phyloP scores from a whole-genome alignment of 2,113 vertebrate species.

The Herpetotheres cachinnans region DNA sequence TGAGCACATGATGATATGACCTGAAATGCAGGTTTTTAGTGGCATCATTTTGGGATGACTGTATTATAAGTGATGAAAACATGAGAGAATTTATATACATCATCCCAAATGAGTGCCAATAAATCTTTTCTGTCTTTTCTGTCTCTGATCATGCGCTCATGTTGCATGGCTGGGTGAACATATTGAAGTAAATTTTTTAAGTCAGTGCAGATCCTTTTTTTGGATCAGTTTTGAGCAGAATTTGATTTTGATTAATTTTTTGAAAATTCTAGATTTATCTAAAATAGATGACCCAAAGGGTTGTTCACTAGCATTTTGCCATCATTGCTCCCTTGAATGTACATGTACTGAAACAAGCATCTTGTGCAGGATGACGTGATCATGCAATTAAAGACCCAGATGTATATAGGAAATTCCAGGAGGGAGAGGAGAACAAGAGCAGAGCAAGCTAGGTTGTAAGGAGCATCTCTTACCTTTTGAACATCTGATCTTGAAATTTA shows the following conservation, averaged over 20 bases:
- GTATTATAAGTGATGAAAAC: slow-evolving; percentile 4
- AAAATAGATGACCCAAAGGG: neutral
- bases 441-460: neutral
- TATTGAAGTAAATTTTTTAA: neutral
- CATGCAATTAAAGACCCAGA: neutral
- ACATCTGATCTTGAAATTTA: neutral
- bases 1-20: neutral
- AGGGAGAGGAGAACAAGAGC: neutral
- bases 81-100: neutral
- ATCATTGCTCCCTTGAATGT: neutral
- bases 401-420: neutral
- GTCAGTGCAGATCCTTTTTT: neutral
- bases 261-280: neutral
- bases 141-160: neutral
- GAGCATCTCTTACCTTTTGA: neutral
- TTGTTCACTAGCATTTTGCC: neutral
- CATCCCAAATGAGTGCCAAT: neutral
- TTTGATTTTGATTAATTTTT: neutral
- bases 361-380: neutral
- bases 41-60: neutral
- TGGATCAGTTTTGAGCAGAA: neutral
- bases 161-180: neutral
- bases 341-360: neutral
- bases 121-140: neutral
- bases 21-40: neutral